Evolutionary conservation across 1,140 invertebrate species (phyloP).

Genomic region (Macrocentrus cingulum): DNA sequence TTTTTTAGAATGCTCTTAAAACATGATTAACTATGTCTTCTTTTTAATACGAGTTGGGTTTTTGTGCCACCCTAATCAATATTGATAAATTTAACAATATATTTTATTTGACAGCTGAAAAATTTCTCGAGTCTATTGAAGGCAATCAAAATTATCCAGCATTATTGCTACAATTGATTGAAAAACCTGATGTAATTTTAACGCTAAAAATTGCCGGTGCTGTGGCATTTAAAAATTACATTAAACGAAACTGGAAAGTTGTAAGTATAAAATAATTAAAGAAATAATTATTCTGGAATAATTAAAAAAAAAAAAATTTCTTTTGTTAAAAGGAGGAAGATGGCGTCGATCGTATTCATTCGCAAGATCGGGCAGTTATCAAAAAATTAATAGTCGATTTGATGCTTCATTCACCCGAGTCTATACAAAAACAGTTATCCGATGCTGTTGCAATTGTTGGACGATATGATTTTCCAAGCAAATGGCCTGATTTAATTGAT

Average conservation of each 20-base stretch:
- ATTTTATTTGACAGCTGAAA: slow-evolving; percentile 75
- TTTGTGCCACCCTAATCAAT: too few relatives aligned
- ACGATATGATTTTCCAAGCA: slow-evolving; percentile 88
- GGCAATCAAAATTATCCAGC: slow-evolving; percentile 88
- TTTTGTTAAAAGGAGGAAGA: slow-evolving; percentile 71
- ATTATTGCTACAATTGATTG: slow-evolving; percentile 80
- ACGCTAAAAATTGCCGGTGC: slow-evolving; percentile 85
- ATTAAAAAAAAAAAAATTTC: too few relatives aligned
- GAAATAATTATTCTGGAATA: too few relatives aligned
- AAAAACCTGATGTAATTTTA: slow-evolving; percentile 75
- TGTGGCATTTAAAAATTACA: slow-evolving; percentile 95
- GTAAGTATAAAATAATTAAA: slow-evolving; percentile 60
- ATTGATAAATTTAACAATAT: not conserved
- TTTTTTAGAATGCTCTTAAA: too few relatives aligned
- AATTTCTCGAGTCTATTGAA: slow-evolving; percentile 89
- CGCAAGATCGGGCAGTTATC: slow-evolving; percentile 75
- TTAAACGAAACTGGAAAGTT: slow-evolving; percentile 92
- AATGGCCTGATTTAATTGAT: slow-evolving; percentile 88
- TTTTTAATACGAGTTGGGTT: too few relatives aligned
- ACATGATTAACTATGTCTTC: too few relatives aligned
- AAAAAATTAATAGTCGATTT: slow-evolving; percentile 87
- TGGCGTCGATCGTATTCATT: slow-evolving; percentile 76
- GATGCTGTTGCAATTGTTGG: slow-evolving; percentile 96
- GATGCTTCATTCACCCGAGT: slow-evolving; percentile 88
- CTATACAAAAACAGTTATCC: slow-evolving; percentile 91